Percentiles rank a stretch among this genome's conserved stretches.
These are phyloP conservation scores for Acanthosepion esculentum DNA, from an alignment of 2,888 invertebrate genomes.

Conservation along the genomic window DNA sequence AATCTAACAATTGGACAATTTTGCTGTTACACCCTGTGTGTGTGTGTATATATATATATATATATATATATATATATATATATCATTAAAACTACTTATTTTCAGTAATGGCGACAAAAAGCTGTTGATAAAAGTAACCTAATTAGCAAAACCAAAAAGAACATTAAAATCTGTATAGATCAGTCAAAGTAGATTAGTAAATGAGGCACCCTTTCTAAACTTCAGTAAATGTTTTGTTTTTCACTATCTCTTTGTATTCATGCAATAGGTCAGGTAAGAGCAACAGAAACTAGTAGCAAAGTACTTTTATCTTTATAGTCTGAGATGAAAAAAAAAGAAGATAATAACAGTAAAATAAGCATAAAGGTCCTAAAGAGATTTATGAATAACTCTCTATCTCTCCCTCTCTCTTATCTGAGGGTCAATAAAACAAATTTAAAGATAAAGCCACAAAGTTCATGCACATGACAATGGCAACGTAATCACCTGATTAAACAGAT, in stretches of 20 bases:
- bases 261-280: not conserved
- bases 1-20: too few relatives aligned
- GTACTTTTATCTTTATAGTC: too few relatives aligned
- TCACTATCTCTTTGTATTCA: not conserved
- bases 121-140: not conserved
- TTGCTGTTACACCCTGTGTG: too few relatives aligned
- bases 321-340: not conserved
- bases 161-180: not conserved
- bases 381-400: too few relatives aligned
- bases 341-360: not conserved
- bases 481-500: too few relatives aligned
- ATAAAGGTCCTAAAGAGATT: not conserved
- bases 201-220: not conserved
- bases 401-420: too few relatives aligned
- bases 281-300: not conserved
- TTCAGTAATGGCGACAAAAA: not conserved
- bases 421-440: too few relatives aligned
- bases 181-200: not conserved
- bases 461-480: too few relatives aligned
- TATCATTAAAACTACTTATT: not conserved
- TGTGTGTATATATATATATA: too few relatives aligned
- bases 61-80: too few relatives aligned
- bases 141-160: not conserved
- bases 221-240: too few relatives aligned
- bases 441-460: too few relatives aligned